Conservation (phyloP, 2,113 vertebrate genomes). For the Hymenochirus boettgeri region DNA sequence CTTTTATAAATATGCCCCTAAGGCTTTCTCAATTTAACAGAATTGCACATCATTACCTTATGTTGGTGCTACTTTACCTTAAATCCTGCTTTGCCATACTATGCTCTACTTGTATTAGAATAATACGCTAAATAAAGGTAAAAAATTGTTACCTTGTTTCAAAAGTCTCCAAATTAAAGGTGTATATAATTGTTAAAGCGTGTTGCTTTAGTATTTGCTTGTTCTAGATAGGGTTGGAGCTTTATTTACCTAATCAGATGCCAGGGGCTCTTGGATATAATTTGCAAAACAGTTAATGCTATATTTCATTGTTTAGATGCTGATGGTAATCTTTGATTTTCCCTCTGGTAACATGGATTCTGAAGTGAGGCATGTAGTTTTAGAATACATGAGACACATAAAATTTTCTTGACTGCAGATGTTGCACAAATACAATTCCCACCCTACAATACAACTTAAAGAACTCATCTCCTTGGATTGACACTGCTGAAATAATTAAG, state of each 20-base stretch:
- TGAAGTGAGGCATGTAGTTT: constrained; percentile 30
- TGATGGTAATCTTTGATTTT: constrained; percentile 41
- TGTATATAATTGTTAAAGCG: too few relatives aligned
- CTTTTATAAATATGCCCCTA: too few relatives aligned
- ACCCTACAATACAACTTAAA: constrained; percentile 27
- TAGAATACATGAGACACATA: constrained; percentile 22
- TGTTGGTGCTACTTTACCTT: too few relatives aligned
- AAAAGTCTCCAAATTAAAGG: too few relatives aligned
- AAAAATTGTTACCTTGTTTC: too few relatives aligned
- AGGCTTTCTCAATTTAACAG: too few relatives aligned
- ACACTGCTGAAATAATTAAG: constrained; percentile 46
- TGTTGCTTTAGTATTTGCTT: constrained; percentile 24
- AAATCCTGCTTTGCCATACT: too few relatives aligned
- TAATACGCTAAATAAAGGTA: too few relatives aligned
- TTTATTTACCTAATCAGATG: constrained; percentile 34
- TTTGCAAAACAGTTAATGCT: constrained; percentile 34
- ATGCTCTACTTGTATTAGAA: too few relatives aligned
- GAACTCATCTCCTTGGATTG: constrained; percentile 46
- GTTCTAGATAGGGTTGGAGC: constrained; percentile 20
- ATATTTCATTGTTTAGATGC: constrained; percentile 39
- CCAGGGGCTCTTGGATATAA: background rate
- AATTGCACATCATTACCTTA: too few relatives aligned
- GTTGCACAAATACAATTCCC: constrained; percentile 43
- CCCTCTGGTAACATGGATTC: constrained; percentile 35
- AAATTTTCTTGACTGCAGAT: constrained; percentile 40